phyloP scores from a whole-genome alignment of 2,888 invertebrate genomes.

The Embidobia sp. region DNA sequence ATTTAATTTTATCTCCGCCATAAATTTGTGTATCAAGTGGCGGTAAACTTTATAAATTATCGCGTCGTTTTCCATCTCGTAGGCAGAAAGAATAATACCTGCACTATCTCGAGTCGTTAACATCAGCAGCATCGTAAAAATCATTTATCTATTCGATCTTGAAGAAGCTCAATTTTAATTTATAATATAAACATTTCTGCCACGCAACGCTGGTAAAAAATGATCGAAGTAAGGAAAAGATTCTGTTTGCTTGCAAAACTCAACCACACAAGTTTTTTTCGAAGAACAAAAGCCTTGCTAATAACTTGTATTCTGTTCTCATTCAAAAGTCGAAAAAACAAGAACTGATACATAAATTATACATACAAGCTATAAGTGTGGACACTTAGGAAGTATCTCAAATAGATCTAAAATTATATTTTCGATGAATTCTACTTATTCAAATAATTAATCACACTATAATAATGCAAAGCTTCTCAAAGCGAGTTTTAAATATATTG shows the following conservation, averaged over 20 bases:
- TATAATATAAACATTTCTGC: constrained; percentile 21
- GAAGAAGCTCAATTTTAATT: constrained; percentile 26
- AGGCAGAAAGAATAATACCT: constrained; percentile 11
- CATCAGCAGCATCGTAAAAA: constrained; percentile 27
- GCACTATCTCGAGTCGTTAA: constrained; percentile 26
- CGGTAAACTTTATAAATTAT: constrained; percentile 31
- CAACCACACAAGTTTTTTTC: neutral
- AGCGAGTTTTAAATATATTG: no score
- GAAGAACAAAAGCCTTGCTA: neutral
- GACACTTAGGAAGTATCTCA: no score
- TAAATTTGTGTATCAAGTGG: constrained; percentile 22
- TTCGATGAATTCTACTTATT: no score
- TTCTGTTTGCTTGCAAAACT: neutral
- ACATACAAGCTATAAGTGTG: no score
- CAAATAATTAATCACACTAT: no score
- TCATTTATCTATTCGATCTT: constrained; percentile 30
- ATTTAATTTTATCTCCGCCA: constrained; percentile 11
- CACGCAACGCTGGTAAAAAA: neutral
- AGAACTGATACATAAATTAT: no score
- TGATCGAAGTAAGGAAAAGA: neutral
- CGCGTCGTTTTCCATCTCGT: constrained; percentile 29
- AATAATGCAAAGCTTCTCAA: no score
- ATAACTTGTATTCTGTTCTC: no score
- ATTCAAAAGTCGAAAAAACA: no score
- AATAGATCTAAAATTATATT: no score